Base-by-base conservation (phyloP, 2,888 invertebrate genomes). In the Drosophila imparisetae region DNA sequence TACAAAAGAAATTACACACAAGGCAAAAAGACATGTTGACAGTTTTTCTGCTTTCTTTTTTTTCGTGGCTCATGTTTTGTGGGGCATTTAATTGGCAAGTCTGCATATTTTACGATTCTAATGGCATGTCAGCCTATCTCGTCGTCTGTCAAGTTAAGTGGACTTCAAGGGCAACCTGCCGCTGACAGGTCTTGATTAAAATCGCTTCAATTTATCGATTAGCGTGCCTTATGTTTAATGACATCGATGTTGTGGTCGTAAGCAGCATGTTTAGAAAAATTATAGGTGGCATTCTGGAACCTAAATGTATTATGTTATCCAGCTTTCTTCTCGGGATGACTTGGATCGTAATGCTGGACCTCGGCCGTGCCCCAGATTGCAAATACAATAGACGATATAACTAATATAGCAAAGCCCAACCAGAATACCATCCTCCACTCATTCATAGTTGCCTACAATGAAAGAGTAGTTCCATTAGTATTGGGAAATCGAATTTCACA, bases 401-500 rank as follows among this genome's bases (percentile, higher is more conserved):
- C 91, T 68, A 97, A 94, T 5, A 97, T 94, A 0, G 87, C 95
- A 2, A 96, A 94, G 38, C 96, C 95, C 27, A 97, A 95, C 96
- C 96, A 96, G 91, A 97, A 97, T 0, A 97, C 96, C 0, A 94
- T 82, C 24, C 95, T 94, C 97, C 97, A 97, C 93, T 96, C 95
- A 15, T 91, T 90, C 15, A 95, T 81, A 0, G 94, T 94, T 34
- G 95, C 94, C 95, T 95, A 30, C 5, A 63, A 65, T n/a, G 0
- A 49, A 24, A 32, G 13, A 36, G 4, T 15, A 24, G 8, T n/a
- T 29, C 5, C 13, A 27, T 38, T 55, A 7, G 38, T 18, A n/a
- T 27, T n/a, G 1, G 15, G n/a, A 34, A 32, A 3, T 3, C 4
- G 53, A n/a, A 10, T 10, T 40, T 40, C 15, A 13, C 24, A 6